phyloP scores from a whole-genome alignment of 1,140 invertebrate species.

The Drosophila erecta region DNA sequence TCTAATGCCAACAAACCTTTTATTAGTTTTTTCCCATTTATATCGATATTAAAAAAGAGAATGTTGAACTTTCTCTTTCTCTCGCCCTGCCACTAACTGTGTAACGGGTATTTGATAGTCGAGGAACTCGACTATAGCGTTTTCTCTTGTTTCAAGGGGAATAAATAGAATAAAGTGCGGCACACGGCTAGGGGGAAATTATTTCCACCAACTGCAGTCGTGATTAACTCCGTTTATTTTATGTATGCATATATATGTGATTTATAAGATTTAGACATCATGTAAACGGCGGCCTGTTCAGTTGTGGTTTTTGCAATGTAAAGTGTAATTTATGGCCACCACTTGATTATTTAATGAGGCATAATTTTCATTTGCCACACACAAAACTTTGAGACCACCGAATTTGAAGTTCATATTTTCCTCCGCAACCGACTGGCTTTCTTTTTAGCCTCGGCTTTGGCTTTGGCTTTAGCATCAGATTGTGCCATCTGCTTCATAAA shows the following conservation, averaged over 20 bases:
- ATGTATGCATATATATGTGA: slow-evolving; percentile 5
- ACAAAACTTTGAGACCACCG: slow-evolving; percentile 50
- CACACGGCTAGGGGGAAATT: background rate
- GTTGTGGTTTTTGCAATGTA: slow-evolving; percentile 17
- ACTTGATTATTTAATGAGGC: slow-evolving; percentile 63
- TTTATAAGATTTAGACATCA: slow-evolving; percentile 5
- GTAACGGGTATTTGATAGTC: too few relatives aligned
- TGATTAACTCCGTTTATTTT: slow-evolving; percentile 38
- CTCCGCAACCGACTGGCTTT: slow-evolving; percentile 33
- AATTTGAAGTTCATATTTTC: slow-evolving; percentile 61
- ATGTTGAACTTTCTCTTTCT: too few relatives aligned
- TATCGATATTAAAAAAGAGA: too few relatives aligned
- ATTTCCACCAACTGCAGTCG: slow-evolving; percentile 22
- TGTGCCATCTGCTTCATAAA: slow-evolving; percentile 68
- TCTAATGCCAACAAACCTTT: too few relatives aligned
- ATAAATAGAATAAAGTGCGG: background rate
- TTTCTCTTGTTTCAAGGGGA: slow-evolving; percentile 8
- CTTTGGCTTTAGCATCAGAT: slow-evolving; percentile 40
- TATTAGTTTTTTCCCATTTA: too few relatives aligned
- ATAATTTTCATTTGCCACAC: slow-evolving; percentile 71
- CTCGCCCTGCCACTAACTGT: too few relatives aligned
- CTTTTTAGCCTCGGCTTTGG: slow-evolving; percentile 5
- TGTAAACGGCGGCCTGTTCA: slow-evolving; percentile 5
- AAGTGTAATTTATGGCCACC: slow-evolving; percentile 56
- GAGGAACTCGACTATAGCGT: too few relatives aligned